Evolutionary conservation across 2,888 invertebrate species (phyloP), one percentile per base, ranked within the genome.

Genomic region (Clostera curtula): DNA sequence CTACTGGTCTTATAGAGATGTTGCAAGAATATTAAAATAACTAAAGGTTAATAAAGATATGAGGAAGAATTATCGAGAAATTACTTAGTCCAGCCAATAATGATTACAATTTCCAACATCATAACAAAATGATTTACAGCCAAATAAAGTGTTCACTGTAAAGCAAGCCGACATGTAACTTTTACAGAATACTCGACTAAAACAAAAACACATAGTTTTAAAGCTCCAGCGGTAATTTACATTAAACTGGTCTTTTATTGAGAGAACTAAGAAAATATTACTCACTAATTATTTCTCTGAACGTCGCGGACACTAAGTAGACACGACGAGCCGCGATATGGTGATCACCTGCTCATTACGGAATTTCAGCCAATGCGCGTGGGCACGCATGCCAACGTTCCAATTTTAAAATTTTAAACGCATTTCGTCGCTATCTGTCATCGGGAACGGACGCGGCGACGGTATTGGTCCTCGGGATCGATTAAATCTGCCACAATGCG

Each of bases 391-490:
- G 52, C 49, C 45, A 49, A 54, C 40, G 58, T 49, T 56, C 56
- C 62, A 55, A 60, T 56, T 67, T 69, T 64, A 61, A 65, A 63
- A 61, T 63, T 65, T 69, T 65, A 70, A 70, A 64, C 61, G 61
- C 71, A 74, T 67, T 76, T 64, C 59, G 53, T 61, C 56, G 63
- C 65, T 79, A 79, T 79, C 79, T 77, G 75, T 79, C 79, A 77
- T 77, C 79, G 65, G 50, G 57, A 49, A 62, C 61, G 49, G 66
- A 67, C 72, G 71, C 56, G 50, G 53, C 44, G 46, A 43, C 51
- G 40, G 59, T 57, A 61, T 57, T 60, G 61, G 51, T 38, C 49
- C 29, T 31, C 35, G 27, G 39, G 37, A 42, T 55, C 67, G 77
- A 77, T 77, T 74, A 72, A 69, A 77, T 77, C 77, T 69, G 57